These are phyloP conservation scores for Leistus spinibarbis DNA, from an alignment of 2,888 invertebrate species.

Conservation along the genomic window DNA sequence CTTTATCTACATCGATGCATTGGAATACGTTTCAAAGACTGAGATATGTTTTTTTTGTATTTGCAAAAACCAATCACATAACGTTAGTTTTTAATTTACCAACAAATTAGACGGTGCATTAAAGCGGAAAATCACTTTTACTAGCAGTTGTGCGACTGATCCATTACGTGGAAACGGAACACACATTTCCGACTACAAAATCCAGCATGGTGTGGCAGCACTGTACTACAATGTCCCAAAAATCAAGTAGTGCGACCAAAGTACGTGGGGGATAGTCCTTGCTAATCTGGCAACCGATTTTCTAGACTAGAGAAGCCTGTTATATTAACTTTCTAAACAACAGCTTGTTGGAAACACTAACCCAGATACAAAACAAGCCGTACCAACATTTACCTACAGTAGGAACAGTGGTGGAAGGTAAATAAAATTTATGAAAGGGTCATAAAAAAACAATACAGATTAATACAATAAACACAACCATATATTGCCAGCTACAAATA, in stretches of 20 bases:
- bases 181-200: not conserved
- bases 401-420: not conserved
- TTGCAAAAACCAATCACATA: not conserved
- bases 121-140: slow-evolving; percentile 31
- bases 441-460: not conserved
- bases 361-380: not conserved
- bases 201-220: not conserved
- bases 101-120: slow-evolving; percentile 23
- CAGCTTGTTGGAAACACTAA: not conserved
- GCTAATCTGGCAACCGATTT: slow-evolving; percentile 4
- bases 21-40: not conserved
- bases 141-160: slow-evolving; percentile 11
- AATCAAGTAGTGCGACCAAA: slow-evolving; percentile 4
- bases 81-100: not conserved
- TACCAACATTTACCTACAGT: not conserved
- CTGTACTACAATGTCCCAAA: not conserved
- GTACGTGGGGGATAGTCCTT: not conserved
- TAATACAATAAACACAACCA: not conserved
- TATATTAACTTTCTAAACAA: slow-evolving; percentile 4
- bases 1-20: not conserved
- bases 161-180: slow-evolving; percentile 8
- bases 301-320: slow-evolving; percentile 3
- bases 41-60: not conserved
- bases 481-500: no score
- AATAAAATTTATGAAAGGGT: not conserved